These are phyloP conservation scores for Anarhynchus alexandrinus DNA, from an alignment of 2,113 vertebrate genomes.

Conservation along the genomic window DNA sequence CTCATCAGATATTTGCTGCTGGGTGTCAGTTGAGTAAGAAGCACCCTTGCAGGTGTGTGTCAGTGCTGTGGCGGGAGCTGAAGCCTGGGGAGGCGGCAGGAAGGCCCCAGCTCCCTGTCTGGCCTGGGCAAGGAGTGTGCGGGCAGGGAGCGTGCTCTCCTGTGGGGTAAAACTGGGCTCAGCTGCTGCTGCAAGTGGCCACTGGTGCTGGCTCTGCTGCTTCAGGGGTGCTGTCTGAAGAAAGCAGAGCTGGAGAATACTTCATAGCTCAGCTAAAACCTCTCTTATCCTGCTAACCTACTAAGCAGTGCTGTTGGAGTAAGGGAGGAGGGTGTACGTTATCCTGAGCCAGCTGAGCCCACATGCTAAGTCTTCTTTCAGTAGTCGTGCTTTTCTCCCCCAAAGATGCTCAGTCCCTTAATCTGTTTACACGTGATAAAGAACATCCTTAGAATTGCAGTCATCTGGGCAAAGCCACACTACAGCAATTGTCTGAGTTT, in stretches of 20 bases:
- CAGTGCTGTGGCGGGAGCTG: not conserved
- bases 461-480: not conserved
- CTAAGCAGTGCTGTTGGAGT: not conserved
- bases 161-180: not conserved
- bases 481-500: not conserved
- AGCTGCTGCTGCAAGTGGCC: not conserved
- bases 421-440: not conserved
- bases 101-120: not conserved
- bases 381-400: not conserved
- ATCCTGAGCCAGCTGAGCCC: not conserved
- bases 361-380: not conserved
- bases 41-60: fast-evolving
- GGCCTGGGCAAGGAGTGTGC: not conserved
- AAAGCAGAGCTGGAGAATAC: not conserved
- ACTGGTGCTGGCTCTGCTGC: not conserved
- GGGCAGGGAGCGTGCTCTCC: not conserved
- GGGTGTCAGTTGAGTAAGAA: fast-evolving
- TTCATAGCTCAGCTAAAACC: not conserved
- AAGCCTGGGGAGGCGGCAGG: fast-evolving
- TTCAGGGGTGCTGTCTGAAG: not conserved
- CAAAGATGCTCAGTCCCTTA: not conserved
- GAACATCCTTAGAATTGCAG: not conserved
- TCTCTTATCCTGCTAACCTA: not conserved
- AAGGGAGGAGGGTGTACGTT: not conserved
- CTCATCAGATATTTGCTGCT: not conserved